Evolutionary conservation across 1,140 invertebrate species (phyloP), one percentile per base, ranked within the genome.

Genomic region (Drosophila eugracilis): DNA sequence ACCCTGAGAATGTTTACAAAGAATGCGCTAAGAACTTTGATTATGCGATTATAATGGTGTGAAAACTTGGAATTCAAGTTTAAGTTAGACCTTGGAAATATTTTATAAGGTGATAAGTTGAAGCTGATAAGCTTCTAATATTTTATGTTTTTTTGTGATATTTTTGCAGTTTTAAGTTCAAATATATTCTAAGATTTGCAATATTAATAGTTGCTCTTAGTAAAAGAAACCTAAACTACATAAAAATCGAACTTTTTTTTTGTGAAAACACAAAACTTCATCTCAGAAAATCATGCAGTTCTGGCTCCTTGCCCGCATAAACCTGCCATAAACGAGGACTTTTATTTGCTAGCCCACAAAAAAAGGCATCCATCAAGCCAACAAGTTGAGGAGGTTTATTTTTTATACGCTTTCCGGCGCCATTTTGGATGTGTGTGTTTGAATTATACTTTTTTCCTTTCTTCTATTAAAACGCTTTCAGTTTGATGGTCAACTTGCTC

Each of bases 401-500:
- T 48, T 69, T 69, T 69, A 52, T 42, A n/a, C 62, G 48, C 60
- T 52, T 52, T 21, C 22, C 30, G 65, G 6, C 65, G 62, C 65
- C 65, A 67, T 67, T 67, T 67, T 42, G 28, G 34, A 22, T 39
- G 24, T 49, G 19, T 45, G 58, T 42, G 14, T n/a, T 14, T 49
- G n/a, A 50, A 14, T 55, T 9, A 22, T 19, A 17, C 21, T 21
- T 44, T 22, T 44, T 30, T 3, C 19, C 15, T 44, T 41, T 44
- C 10, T 57, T 45, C 28, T 60, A 17, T 66, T 60, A 34, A 66
- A 67, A 50, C 60, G 63, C 60, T 67, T 67, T 67, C 37, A 34
- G 30, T 67, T 69, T 67, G 60, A 69, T 67, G 65, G 36, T 50
- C 65, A 69, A 53, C 62, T 67, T 53, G 39, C 45, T 67, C n/a